Conservation (phyloP, 2,888 invertebrate species). For the Pimpla rufipes region DNA sequence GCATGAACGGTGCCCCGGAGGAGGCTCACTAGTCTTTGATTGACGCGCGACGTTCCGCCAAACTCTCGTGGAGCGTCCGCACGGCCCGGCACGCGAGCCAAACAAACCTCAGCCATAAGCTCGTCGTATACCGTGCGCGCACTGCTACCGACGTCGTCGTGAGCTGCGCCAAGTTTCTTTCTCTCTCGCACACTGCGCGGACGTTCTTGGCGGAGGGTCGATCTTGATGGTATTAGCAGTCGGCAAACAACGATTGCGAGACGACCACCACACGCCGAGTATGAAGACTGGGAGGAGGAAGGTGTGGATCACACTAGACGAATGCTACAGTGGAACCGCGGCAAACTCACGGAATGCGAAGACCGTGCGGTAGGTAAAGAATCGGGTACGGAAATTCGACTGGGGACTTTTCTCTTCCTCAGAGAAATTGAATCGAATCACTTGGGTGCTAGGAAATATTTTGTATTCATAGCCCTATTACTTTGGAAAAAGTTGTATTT, state of each 20-base stretch:
- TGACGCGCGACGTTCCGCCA: slow-evolving; percentile 84
- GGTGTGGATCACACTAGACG: slow-evolving; percentile 29
- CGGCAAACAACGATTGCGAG: slow-evolving; percentile 59
- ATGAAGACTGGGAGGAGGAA: slow-evolving; percentile 26
- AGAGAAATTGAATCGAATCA: too few relatives aligned
- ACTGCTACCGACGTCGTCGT: slow-evolving; percentile 55
- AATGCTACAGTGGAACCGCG: slow-evolving; percentile 24
- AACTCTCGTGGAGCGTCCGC: slow-evolving; percentile 73
- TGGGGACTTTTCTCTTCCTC: too few relatives aligned
- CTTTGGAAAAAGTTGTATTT: too few relatives aligned
- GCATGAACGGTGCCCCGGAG: slow-evolving; percentile 61
- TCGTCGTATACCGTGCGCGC: slow-evolving; percentile 47
- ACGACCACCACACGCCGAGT: slow-evolving; percentile 30
- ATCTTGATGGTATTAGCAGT: slow-evolving; percentile 58
- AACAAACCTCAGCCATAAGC: slow-evolving; percentile 72
- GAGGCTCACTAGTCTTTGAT: slow-evolving; percentile 78
- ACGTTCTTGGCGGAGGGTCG: slow-evolving; percentile 39
- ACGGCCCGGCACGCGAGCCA: slow-evolving; percentile 81
- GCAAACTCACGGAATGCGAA: not conserved
- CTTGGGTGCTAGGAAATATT: too few relatives aligned
- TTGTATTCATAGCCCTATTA: too few relatives aligned
- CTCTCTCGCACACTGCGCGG: slow-evolving; percentile 27
- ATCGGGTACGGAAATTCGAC: too few relatives aligned
- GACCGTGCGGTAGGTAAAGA: not conserved
- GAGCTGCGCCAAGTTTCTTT: slow-evolving; percentile 35